Base-by-base conservation (phyloP, 2,888 invertebrate species). In the Tridacna gigas region DNA sequence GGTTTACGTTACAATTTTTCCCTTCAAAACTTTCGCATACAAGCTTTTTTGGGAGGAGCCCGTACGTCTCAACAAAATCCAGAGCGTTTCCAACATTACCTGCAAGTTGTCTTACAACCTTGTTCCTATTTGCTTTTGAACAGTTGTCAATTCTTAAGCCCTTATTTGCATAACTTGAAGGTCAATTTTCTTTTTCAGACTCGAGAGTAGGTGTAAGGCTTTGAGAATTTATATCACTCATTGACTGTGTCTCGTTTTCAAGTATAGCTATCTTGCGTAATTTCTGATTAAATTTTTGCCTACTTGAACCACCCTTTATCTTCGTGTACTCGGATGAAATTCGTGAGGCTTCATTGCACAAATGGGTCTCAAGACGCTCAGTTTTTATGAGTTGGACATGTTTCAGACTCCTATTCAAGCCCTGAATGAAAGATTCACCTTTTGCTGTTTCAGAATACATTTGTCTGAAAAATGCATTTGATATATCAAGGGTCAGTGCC, bases 41-140 rank as follows among this genome's bases (percentile, higher is more conserved):
- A 13, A 51, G 51, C 51, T 51, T 51, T 15, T 51, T 51, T 51
- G 51, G 51, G 51, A 51, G 11, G 22, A 63, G 9, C 9, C 25
- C 63, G n/a, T 63, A 22, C 9, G 9, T 63, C 63, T 63, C 63
- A 22, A 22, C 63, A 63, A 63, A 63, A 11, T 22, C n/a, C 9
- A 25, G 63, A 11, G 51, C 63, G 11, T 63, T 22, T 15, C 63
- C 9, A 63, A n/a, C n/a, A 25, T 63, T 63, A 15, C n/a, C 9
- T 63, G n/a, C 25, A 22, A 22, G 63, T 63, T 63, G 11, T 63
- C n/a, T 63, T n/a, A 63, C 63, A 63, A 63, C n/a, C n/a, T n/a
- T 63, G n/a, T 63, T 11, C 25, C n/a, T 63, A 63, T 63, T 63
- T 15, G 63, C n/a, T 63, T 63, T 63, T 63, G 63, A 63, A 15